Conservation (phyloP, 2,797 vertebrate genomes). For the Coregonus sp. region DNA sequence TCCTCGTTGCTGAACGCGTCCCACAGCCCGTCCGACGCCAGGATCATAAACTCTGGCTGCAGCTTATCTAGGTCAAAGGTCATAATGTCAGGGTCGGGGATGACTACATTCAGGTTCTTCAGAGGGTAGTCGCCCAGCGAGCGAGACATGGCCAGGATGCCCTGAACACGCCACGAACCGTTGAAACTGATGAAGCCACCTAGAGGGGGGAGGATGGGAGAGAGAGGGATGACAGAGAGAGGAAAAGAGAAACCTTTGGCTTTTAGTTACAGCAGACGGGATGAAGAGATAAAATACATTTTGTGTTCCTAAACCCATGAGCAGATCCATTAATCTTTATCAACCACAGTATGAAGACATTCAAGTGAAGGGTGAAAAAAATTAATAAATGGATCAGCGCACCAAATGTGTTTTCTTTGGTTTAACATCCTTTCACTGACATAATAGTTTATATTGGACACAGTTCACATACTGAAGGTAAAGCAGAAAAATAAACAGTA, state of each 20-base stretch:
- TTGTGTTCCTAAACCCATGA: conserved; percentile 15
- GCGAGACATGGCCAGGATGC: conserved; percentile 97
- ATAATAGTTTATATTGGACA: conserved; percentile 30
- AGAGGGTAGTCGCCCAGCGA: conserved; percentile 96
- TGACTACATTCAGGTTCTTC: conserved; percentile 95
- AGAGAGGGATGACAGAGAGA: conserved; percentile 3
- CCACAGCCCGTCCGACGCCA: conserved; percentile 96
- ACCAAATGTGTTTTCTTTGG: conserved; percentile 27
- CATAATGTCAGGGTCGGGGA: conserved; percentile 93
- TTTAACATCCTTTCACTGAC: conserved; percentile 4
- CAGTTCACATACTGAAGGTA: conserved; percentile 38
- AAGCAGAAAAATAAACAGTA: neutral
- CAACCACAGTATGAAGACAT: neutral
- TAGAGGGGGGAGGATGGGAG: conserved; percentile 44
- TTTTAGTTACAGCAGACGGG: conserved; percentile 9
- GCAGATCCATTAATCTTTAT: conserved; percentile 8
- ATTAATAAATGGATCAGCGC: conserved; percentile 5
- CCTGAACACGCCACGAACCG: conserved; percentile 97
- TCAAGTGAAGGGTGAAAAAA: conserved; percentile 22
- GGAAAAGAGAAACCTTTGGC: conserved; percentile 33
- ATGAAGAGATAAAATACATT: conserved; percentile 13
- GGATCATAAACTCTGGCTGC: conserved; percentile 98
- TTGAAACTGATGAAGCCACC: conserved; percentile 99
- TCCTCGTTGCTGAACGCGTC: conserved; percentile 99
- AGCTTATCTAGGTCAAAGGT: conserved; percentile 98